Evolutionary conservation across 2,888 invertebrate species (phyloP).

Genomic region (Rhamphomyia laevipes): DNA sequence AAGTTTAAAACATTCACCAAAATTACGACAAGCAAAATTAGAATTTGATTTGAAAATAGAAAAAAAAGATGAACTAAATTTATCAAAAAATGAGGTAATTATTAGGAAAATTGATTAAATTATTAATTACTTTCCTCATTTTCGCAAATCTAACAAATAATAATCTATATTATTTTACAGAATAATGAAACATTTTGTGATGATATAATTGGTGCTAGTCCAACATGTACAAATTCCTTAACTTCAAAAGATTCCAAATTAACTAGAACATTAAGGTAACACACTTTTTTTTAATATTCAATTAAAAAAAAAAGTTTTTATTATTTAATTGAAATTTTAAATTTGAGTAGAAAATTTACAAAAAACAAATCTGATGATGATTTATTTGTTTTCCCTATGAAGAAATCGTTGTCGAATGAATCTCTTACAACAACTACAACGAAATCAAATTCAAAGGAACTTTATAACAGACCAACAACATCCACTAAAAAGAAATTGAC

Average conservation of each 20-base stretch:
- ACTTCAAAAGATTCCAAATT: slow-evolving; percentile 12
- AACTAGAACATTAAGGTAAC: slow-evolving; percentile 6
- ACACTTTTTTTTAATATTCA: no score
- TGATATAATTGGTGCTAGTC: slow-evolving; percentile 27
- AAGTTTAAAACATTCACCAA: background rate
- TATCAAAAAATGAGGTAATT: background rate
- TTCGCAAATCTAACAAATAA: no score
- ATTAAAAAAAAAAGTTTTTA: background rate
- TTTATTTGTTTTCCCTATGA: slow-evolving; percentile 1
- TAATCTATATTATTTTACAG: slow-evolving; percentile 7
- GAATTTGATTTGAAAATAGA: background rate
- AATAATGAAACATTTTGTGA: slow-evolving; percentile 18
- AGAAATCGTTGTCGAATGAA: background rate
- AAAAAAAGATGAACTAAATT: background rate
- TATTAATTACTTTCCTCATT: no score
- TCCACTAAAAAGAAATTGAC: no score
- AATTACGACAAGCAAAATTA: slow-evolving; percentile 4
- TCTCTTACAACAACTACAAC: background rate
- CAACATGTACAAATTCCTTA: slow-evolving; percentile 17
- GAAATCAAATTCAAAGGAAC: no score
- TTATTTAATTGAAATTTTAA: background rate
- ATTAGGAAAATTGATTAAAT: background rate
- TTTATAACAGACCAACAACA: background rate
- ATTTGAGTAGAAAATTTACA: background rate
- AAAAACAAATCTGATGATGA: slow-evolving; percentile 1